Evolutionary conservation across 2,888 invertebrate genomes (phyloP).

Genomic region (Melieria omissa): DNA sequence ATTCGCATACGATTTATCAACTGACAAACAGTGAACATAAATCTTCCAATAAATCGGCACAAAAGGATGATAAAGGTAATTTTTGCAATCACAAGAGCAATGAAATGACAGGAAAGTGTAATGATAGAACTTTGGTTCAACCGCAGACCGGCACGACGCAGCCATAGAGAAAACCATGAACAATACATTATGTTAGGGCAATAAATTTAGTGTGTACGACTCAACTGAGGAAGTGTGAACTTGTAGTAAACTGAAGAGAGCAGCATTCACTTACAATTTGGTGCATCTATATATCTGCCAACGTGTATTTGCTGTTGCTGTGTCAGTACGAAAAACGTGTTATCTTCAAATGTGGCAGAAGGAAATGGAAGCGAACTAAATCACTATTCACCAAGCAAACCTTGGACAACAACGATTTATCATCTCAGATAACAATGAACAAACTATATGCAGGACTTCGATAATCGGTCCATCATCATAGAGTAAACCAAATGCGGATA

Average conservation of each 20-base stretch:
- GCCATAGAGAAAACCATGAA: constrained; percentile 24
- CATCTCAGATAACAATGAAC: too few relatives aligned
- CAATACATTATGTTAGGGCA: constrained; percentile 23
- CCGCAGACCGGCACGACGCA: constrained; percentile 8
- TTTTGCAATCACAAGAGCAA: constrained; percentile 37
- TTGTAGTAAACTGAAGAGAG: constrained; percentile 47
- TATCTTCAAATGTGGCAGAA: too few relatives aligned
- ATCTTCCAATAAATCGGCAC: constrained; percentile 56
- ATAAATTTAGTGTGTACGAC: constrained; percentile 20
- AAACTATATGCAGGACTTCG: too few relatives aligned
- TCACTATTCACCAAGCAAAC: too few relatives aligned
- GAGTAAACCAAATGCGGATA: too few relatives aligned
- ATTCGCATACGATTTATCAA: constrained; percentile 18
- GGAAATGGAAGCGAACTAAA: too few relatives aligned
- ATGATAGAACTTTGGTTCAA: not conserved
- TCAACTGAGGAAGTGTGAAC: constrained; percentile 58
- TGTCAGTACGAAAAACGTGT: too few relatives aligned
- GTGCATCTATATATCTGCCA: too few relatives aligned
- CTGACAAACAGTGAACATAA: constrained; percentile 54
- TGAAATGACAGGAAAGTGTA: constrained; percentile 13
- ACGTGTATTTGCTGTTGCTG: too few relatives aligned
- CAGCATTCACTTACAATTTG: not conserved
- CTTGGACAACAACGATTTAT: too few relatives aligned
- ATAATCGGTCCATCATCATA: too few relatives aligned
- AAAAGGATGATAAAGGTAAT: constrained; percentile 67